Percentiles rank a stretch among this genome's conserved stretches.
Conservation (phyloP, 2,888 invertebrate genomes). For the Anthophora plumipes region DNA sequence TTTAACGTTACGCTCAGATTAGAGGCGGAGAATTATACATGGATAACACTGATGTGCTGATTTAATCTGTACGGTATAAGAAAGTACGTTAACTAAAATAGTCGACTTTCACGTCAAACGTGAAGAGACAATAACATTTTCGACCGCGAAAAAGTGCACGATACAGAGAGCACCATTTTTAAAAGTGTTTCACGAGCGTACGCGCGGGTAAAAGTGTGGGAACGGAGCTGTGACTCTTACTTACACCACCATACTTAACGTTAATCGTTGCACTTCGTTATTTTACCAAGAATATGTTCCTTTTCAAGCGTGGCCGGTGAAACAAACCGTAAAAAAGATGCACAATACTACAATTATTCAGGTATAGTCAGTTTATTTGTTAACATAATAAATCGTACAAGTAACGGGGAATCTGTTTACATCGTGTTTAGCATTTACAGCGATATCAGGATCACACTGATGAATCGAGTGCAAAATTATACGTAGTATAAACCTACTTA, state of each 20-base stretch:
- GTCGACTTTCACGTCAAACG: slow-evolving; percentile 4
- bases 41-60: not conserved
- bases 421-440: slow-evolving; percentile 19
- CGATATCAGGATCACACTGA: slow-evolving; percentile 2
- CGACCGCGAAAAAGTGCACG: slow-evolving; percentile 9
- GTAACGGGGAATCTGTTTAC: slow-evolving; percentile 14
- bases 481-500: not conserved
- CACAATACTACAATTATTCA: not conserved
- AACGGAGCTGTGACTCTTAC: slow-evolving; percentile 6
- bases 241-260: not conserved
- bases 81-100: slow-evolving; percentile 1
- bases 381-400: slow-evolving; percentile 45
- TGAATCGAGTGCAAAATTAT: slow-evolving; percentile 8
- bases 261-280: slow-evolving; percentile 23
- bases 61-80: not conserved
- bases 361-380: slow-evolving; percentile 35
- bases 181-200: not conserved
- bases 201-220: slow-evolving; percentile 30
- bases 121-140: slow-evolving; percentile 7
- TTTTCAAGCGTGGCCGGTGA: not conserved
- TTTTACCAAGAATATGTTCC: not conserved
- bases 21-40: not conserved
- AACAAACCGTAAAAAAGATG: not conserved
- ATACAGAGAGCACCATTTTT: slow-evolving; percentile 10
- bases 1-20: not conserved